phyloP scores from a whole-genome alignment of 2,113 vertebrate genomes.

The Alosa alosa region DNA sequence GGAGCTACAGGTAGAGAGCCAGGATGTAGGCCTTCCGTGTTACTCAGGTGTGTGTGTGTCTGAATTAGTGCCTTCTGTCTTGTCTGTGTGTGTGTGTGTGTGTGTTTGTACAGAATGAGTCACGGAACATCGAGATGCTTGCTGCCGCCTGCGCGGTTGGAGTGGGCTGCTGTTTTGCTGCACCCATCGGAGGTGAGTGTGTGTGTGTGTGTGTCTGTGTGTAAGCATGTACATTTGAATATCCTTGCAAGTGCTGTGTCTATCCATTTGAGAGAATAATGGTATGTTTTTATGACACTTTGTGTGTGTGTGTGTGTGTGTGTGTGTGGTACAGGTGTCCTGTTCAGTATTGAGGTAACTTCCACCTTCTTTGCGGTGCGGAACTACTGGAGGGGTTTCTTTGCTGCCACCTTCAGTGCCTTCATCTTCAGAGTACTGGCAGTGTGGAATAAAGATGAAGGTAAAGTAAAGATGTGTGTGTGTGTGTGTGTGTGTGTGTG shows the following conservation, averaged over 20 bases:
- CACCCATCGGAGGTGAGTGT: constrained; percentile 64
- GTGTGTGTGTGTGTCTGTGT: constrained; percentile 19
- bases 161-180: constrained; percentile 91
- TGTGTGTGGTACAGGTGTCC: constrained; percentile 74
- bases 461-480: neutral
- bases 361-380: constrained; percentile 28
- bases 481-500: neutral
- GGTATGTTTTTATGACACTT: no score
- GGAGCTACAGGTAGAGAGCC: no score
- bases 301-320: neutral
- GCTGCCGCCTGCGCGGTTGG: constrained; percentile 89
- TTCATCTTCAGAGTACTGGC: constrained; percentile 39
- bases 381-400: constrained; percentile 44
- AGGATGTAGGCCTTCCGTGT: neutral
- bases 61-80: constrained; percentile 1
- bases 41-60: constrained; percentile 20
- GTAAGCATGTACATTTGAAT: neutral
- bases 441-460: constrained; percentile 25
- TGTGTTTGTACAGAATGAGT: constrained; percentile 72
- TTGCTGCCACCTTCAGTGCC: constrained; percentile 38
- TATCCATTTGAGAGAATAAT: no score
- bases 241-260: no score
- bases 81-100: neutral
- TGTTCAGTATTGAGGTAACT: constrained; percentile 98
- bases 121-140: constrained; percentile 92